Percentiles rank a stretch among this genome's conserved stretches.
phyloP scores from a whole-genome alignment of 2,113 vertebrate genomes.

The Hassar affinis region DNA sequence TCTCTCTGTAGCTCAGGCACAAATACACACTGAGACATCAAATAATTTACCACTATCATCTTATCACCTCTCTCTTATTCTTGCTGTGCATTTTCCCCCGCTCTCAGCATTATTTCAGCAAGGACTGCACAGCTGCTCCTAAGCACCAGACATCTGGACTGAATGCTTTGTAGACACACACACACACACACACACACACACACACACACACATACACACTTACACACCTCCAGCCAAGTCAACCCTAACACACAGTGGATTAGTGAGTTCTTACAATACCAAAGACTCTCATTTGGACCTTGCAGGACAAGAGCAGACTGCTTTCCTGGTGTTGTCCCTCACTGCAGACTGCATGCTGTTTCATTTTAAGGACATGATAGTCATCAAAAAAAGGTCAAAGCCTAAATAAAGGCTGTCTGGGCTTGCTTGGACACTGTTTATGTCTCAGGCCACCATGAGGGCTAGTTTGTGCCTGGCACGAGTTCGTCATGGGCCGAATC shows the following conservation, averaged over 20 bases:
- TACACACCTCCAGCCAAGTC: conserved; percentile 4
- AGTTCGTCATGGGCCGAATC: conserved; percentile 45
- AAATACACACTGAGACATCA: conserved; percentile 26
- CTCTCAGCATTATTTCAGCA: conserved; percentile 12
- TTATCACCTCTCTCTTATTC: neutral
- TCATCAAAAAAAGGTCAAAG: conserved; percentile 32
- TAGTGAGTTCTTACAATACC: neutral
- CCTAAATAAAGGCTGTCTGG: conserved; percentile 24
- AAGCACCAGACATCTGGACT: conserved; percentile 44
- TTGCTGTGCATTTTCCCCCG: neutral
- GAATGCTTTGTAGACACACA: conserved; percentile 20
- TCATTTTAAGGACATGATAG: neutral
- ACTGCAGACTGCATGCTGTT: neutral
- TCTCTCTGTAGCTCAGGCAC: neutral
- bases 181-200: conserved; percentile 23
- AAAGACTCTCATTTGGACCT: neutral
- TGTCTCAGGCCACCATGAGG: conserved; percentile 16
- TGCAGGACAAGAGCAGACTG: neutral
- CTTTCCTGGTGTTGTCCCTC: neutral
- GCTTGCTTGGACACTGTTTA: conserved; percentile 4
- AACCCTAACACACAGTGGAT: neutral
- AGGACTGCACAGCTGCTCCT: conserved; percentile 39
- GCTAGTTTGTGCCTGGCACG: conserved; percentile 23
- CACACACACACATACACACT: conserved; percentile 22
- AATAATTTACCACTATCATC: conserved; percentile 22